Percentiles rank a stretch among this genome's conserved stretches.
These are phyloP conservation scores for Cheilinus undulatus DNA, from an alignment of 2,113 vertebrate genomes.

Conservation along the genomic window DNA sequence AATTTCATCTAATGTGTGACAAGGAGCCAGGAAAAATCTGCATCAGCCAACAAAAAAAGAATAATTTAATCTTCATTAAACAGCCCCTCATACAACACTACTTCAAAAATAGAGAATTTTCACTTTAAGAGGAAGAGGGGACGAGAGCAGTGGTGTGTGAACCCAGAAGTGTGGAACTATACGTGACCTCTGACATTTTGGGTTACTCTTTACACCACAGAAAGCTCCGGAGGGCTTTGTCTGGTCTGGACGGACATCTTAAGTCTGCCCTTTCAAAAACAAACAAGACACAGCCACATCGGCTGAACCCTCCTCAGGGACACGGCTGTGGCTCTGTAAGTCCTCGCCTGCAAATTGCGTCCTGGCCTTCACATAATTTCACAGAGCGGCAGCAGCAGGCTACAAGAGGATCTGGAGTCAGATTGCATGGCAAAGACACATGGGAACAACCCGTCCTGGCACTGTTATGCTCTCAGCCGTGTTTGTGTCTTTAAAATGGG, in stretches of 20 bases:
- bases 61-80: too few species aligned
- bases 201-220: not conserved
- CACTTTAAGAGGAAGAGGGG: too few species aligned
- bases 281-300: slow-evolving; percentile 14
- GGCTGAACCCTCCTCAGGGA: slow-evolving; percentile 4
- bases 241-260: slow-evolving; percentile 8
- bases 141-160: not conserved
- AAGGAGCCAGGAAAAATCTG: too few species aligned
- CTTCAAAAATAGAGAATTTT: too few species aligned
- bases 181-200: slow-evolving; percentile 13
- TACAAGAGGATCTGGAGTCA: slow-evolving; percentile 21
- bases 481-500: slow-evolving; percentile 2
- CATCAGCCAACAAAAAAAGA: too few species aligned
- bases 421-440: slow-evolving; percentile 6
- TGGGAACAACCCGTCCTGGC: not conserved
- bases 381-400: slow-evolving; percentile 14
- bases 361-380: not conserved
- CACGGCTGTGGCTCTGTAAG: not conserved
- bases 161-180: not conserved
- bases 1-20: too few species aligned
- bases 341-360: slow-evolving; percentile 6
- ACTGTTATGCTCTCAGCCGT: slow-evolving; percentile 24
- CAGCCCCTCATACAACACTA: too few species aligned
- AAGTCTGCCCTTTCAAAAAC: slow-evolving; percentile 22
- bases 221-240: slow-evolving; percentile 13